phyloP scores from a whole-genome alignment of 2,888 invertebrate species.

The Leptopterna dolabrata region DNA sequence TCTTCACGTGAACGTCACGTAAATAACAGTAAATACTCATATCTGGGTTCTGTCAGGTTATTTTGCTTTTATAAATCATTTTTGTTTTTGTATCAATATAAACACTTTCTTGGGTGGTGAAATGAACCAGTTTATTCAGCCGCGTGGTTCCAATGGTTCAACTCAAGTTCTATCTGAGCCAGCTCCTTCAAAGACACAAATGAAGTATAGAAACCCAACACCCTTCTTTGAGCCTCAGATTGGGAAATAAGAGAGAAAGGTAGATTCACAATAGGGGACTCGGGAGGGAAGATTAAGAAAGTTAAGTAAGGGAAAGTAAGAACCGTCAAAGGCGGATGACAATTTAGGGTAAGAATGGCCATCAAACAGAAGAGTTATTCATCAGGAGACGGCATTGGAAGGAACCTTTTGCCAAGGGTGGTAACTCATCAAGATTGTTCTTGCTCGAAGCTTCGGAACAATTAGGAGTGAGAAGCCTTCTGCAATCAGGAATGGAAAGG shows the following conservation, averaged over 20 bases:
- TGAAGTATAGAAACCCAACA: slow-evolving; percentile 30
- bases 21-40: too few species aligned
- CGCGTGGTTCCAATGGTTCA: neutral
- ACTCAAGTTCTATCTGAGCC: neutral
- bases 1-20: too few species aligned
- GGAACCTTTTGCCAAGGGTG: slow-evolving; percentile 40
- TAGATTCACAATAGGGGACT: slow-evolving; percentile 40
- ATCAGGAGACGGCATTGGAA: slow-evolving; percentile 23
- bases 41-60: too few species aligned
- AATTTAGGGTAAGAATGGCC: slow-evolving; percentile 56
- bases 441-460: slow-evolving; percentile 48
- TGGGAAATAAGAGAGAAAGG: slow-evolving; percentile 42
- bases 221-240: neutral
- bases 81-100: too few species aligned
- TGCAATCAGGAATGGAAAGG: slow-evolving; percentile 42
- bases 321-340: slow-evolving; percentile 51
- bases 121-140: neutral
- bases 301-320: slow-evolving; percentile 50
- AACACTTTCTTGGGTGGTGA: neutral
- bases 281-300: slow-evolving; percentile 49
- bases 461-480: slow-evolving; percentile 38
- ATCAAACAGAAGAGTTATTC: slow-evolving; percentile 56
- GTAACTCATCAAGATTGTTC: slow-evolving; percentile 51
- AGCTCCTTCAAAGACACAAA: slow-evolving; percentile 33
- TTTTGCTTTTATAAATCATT: too few species aligned